Percentiles rank a stretch among this genome's conserved stretches.
phyloP scores from a whole-genome alignment of 2,888 invertebrate genomes.

The Caradrina clavipalpis region DNA sequence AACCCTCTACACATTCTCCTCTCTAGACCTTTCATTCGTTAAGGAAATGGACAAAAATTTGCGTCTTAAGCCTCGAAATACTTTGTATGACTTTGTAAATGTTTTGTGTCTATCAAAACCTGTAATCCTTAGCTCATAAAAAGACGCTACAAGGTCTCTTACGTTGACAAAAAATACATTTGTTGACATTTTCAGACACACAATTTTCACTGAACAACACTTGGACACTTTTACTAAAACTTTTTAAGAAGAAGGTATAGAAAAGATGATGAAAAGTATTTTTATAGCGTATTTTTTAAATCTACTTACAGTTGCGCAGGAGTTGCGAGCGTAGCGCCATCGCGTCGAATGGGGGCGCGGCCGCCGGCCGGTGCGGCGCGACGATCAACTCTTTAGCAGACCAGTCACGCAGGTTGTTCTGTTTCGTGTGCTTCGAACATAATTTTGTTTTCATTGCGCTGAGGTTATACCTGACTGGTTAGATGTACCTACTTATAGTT shows the following conservation, averaged over 20 bases:
- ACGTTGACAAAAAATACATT: slow-evolving; percentile 10
- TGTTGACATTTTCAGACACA: neutral
- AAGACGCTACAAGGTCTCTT: slow-evolving; percentile 43
- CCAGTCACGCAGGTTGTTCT: slow-evolving; percentile 83
- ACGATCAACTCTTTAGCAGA: slow-evolving; percentile 71
- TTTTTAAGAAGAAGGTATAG: neutral
- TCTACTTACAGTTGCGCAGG: slow-evolving; percentile 84
- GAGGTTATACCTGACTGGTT: slow-evolving; percentile 42
- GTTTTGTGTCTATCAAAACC: slow-evolving; percentile 30
- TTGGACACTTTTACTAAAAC: neutral
- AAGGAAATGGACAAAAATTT: neutral
- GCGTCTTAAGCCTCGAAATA: slow-evolving; percentile 7
- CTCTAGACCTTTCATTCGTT: slow-evolving; percentile 9
- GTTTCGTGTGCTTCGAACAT: slow-evolving; percentile 68
- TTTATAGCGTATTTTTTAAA: slow-evolving; percentile 22
- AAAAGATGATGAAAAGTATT: slow-evolving; percentile 1
- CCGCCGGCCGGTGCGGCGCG: slow-evolving; percentile 63
- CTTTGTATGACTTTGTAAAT: neutral
- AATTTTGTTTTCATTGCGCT: slow-evolving; percentile 66
- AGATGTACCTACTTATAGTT: neutral
- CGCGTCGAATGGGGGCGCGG: slow-evolving; percentile 83
- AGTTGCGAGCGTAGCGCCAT: slow-evolving; percentile 87
- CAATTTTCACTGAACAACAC: neutral
- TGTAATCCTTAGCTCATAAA: slow-evolving; percentile 34
- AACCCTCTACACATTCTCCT: slow-evolving; percentile 7